Percentiles rank a stretch among this genome's conserved stretches.
Evolutionary conservation across 2,113 vertebrate genomes (phyloP).

Genomic region (Catharus bicknelli): DNA sequence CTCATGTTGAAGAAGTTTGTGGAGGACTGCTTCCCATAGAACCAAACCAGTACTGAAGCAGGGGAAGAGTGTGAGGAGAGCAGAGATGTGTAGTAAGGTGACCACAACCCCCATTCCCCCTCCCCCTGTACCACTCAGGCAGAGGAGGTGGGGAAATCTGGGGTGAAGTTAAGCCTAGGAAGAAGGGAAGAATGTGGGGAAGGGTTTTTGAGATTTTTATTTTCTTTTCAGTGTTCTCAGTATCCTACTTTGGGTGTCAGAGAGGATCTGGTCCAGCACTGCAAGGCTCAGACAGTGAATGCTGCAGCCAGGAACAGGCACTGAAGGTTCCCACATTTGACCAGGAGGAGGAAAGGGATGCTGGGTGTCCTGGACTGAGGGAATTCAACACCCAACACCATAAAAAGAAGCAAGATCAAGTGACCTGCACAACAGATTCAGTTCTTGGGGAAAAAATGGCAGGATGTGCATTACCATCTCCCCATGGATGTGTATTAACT

Average conservation of each 20-base stretch:
- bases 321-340: background rate
- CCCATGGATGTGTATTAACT: background rate
- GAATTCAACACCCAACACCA: fast-evolving
- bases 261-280: too few species aligned
- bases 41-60: background rate
- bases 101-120: background rate
- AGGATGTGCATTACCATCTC: fast-evolving
- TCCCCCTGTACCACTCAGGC: background rate
- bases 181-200: background rate
- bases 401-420: background rate
- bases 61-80: background rate
- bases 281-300: background rate
- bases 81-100: background rate
- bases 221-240: background rate
- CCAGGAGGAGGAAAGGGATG: background rate
- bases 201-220: background rate
- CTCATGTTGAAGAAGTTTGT: background rate
- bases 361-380: too few species aligned
- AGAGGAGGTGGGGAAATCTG: background rate
- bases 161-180: background rate
- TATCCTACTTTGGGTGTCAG: background rate
- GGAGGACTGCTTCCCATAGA: background rate
- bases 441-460: background rate
- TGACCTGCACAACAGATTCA: background rate
- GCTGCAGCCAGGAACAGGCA: background rate